phyloP scores from a whole-genome alignment of 2,888 invertebrate genomes.

The Andrena dorsata region DNA sequence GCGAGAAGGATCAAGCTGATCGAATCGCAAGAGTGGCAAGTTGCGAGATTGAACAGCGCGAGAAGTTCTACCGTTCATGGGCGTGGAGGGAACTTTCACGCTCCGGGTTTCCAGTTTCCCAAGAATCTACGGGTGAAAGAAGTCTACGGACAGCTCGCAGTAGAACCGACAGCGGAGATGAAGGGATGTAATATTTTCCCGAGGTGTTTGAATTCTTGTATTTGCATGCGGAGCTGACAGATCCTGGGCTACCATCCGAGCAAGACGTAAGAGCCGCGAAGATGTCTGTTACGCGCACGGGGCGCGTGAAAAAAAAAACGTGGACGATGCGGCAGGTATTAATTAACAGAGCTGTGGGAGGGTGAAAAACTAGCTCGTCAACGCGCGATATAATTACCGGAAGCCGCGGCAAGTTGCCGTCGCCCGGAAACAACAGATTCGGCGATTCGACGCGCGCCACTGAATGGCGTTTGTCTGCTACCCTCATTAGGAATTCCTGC shows the following conservation, averaged over 20 bases:
- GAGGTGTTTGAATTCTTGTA: neutral
- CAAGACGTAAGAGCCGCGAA: neutral
- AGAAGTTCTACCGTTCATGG: constrained; percentile 11
- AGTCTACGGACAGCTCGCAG: neutral
- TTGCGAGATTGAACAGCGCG: neutral
- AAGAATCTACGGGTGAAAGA: neutral
- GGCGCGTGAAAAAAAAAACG: neutral
- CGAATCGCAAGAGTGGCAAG: neutral
- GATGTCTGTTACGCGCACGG: too few relatives aligned
- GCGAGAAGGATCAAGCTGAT: constrained; percentile 12
- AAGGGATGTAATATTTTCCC: neutral
- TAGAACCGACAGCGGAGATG: neutral
- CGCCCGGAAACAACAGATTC: constrained; percentile 43
- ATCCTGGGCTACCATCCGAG: neutral
- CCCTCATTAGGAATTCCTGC: constrained; percentile 62
- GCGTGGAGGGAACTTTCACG: neutral
- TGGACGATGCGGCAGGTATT: constrained; percentile 21
- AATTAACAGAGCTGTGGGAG: constrained; percentile 36
- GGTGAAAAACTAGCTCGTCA: constrained; percentile 43
- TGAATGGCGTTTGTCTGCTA: constrained; percentile 46
- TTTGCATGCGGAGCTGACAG: neutral
- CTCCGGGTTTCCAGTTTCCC: neutral
- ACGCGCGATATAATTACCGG: constrained; percentile 55
- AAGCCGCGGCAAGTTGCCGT: constrained; percentile 43
- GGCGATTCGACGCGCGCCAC: constrained; percentile 49